phyloP scores from a whole-genome alignment of 1,140 invertebrate species.

The Philopotamus ludificatus region DNA sequence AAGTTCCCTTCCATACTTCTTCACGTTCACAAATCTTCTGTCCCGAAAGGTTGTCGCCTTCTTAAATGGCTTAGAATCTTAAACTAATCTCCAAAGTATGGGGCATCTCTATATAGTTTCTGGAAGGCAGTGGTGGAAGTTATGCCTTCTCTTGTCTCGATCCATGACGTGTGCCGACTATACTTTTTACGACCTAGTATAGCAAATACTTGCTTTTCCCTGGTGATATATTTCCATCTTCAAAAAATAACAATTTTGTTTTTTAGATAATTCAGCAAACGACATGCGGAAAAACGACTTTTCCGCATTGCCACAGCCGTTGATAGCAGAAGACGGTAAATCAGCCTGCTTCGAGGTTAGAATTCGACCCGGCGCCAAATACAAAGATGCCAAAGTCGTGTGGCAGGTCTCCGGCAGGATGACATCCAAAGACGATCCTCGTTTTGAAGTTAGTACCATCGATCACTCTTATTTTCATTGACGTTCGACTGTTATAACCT shows the following conservation, averaged over 20 bases:
- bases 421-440: conserved; percentile 5
- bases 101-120: no score
- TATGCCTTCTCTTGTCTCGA: no score
- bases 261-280: neutral
- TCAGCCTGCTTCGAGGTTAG: conserved; percentile 31
- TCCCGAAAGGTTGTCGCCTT: no score
- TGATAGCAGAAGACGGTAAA: conserved; percentile 45
- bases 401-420: conserved; percentile 31
- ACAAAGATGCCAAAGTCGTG: conserved; percentile 15
- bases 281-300: conserved; percentile 22
- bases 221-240: no score
- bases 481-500: conserved; percentile 4
- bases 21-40: no score
- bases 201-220: conserved; percentile 46
- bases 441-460: conserved; percentile 32
- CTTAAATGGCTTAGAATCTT: no score
- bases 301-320: conserved; percentile 44
- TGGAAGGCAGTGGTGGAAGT: no score
- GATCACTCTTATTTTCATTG: neutral
- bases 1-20: no score
- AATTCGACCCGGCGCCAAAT: neutral
- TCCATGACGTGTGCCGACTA: no score
- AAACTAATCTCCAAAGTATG: no score
- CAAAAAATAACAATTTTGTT: neutral
- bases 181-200: conserved; percentile 43